Evolutionary conservation across 2,888 invertebrate species (phyloP), one percentile per base, ranked within the genome.

Genomic region (Pandemis heparana): DNA sequence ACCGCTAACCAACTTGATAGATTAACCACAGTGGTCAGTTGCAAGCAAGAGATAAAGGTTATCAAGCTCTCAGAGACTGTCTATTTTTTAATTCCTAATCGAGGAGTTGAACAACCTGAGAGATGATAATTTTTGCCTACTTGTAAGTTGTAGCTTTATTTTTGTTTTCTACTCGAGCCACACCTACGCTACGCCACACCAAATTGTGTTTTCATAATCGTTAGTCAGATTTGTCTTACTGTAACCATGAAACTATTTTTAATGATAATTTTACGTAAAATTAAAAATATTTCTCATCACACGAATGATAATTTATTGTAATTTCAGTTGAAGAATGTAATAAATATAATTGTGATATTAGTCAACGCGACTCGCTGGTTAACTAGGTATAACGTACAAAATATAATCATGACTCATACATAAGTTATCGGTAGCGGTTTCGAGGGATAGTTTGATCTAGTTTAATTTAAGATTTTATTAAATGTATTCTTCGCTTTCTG

Each of bases 1-100:
- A 59, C 38, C 41, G 39, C 59, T 41, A 39, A 59, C 38, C 41
- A 16, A 51, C 38, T 68, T 48, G 63, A 32, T 12, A 43, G 9
- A 61, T 41, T 5, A 43, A 8, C n/a, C 38, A 32, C 14, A 48
- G 48, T 38, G 18, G 16, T 66, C 23, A 56, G 67, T 10, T 16
- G 51, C 67, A 16, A 43, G 67, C 43, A 60, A 73, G 18, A 59
- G 63, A 73, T 69, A 73, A 64, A 69, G 73, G 73, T 64, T 73
- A 73, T 73, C 73, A 59, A 18, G 18, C 48, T 9, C 39, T 60
- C 64, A 32, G 48, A 48, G 46, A 63, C 68, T 69, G 68, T 63
- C 73, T 73, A 73, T 73, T 69, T 73, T 73, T 73, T 68, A 63
- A 39, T 72, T 62, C 10, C 56, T 56, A 56, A 43, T 38, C 41